Evolutionary conservation across 2,888 invertebrate genomes (phyloP).

Genomic region (Apodemia mormo): DNA sequence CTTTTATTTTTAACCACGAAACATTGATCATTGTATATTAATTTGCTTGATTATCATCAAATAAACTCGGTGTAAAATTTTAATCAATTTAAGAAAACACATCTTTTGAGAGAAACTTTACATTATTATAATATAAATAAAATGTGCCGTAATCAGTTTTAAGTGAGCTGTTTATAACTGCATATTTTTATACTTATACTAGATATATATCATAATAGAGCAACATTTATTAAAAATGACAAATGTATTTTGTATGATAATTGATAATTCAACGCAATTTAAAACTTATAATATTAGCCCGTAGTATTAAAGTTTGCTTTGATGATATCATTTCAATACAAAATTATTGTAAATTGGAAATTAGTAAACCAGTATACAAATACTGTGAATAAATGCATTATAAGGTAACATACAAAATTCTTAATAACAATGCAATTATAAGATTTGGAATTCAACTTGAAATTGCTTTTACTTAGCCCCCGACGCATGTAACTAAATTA

Average conservation of each 20-base stretch:
- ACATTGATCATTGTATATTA: not conserved
- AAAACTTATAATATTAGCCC: no score
- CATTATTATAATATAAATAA: no score
- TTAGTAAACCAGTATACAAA: slow-evolving; percentile 11
- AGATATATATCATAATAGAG: no score
- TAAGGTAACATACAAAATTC: not conserved
- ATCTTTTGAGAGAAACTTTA: no score
- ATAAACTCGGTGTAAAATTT: not conserved
- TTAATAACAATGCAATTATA: not conserved
- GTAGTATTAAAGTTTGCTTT: not conserved
- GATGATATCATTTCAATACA: not conserved
- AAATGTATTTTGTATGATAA: no score
- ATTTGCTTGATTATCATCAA: not conserved
- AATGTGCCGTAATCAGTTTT: no score
- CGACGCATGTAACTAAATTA: not conserved
- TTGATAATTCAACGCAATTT: no score
- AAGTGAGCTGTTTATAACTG: no score
- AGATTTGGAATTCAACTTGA: not conserved
- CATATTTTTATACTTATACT: no score
- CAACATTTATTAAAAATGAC: no score
- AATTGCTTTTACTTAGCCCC: not conserved
- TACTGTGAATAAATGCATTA: not conserved
- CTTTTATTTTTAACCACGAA: slow-evolving; percentile 11
- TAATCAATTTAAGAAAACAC: no score
- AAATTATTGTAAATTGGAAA: slow-evolving; percentile 21